A percentile compares a stretch with the other conserved stretches of the same genome.
These are phyloP conservation scores for Cheilinus undulatus DNA, from an alignment of 2,113 vertebrate genomes.

Conservation along the genomic window DNA sequence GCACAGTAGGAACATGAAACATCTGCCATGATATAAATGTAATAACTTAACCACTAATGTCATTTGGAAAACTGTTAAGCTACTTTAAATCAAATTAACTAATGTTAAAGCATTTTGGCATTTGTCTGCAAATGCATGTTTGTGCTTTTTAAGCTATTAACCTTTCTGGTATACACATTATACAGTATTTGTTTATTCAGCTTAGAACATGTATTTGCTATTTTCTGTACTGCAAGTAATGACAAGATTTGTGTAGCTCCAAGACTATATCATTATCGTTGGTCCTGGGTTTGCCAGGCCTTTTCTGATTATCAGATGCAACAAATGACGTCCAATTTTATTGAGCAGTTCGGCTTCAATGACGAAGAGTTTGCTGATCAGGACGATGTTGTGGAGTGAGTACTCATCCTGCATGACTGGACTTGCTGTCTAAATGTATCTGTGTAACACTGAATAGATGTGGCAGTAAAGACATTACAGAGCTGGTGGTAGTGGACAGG, in stretches of 20 bases:
- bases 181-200: slow-evolving; percentile 15
- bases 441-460: slow-evolving; percentile 41
- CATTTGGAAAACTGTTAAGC: background rate
- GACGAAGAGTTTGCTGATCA: slow-evolving; percentile 99
- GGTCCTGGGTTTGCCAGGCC: slow-evolving; percentile 99
- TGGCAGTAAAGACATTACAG: slow-evolving; percentile 33
- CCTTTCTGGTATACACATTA: slow-evolving; percentile 14
- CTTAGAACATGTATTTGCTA: slow-evolving; percentile 24
- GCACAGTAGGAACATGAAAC: background rate
- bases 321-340: slow-evolving; percentile 99
- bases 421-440: slow-evolving; percentile 48
- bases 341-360: slow-evolving; percentile 99
- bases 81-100: background rate
- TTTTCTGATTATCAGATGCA: slow-evolving; percentile 99
- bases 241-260: slow-evolving; percentile 87
- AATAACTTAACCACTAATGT: slow-evolving; percentile 35
- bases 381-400: slow-evolving; percentile 99
- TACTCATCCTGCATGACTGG: slow-evolving; percentile 81
- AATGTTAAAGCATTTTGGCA: slow-evolving; percentile 26
- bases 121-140: slow-evolving; percentile 48
- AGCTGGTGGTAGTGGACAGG: slow-evolving; percentile 18
- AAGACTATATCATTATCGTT: slow-evolving; percentile 97
- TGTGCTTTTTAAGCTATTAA: slow-evolving; percentile 34
- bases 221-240: slow-evolving; percentile 72
- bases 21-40: slow-evolving; percentile 12